Evolutionary conservation across 2,113 vertebrate genomes (phyloP).

Genomic region (Osmerus eperlanus): DNA sequence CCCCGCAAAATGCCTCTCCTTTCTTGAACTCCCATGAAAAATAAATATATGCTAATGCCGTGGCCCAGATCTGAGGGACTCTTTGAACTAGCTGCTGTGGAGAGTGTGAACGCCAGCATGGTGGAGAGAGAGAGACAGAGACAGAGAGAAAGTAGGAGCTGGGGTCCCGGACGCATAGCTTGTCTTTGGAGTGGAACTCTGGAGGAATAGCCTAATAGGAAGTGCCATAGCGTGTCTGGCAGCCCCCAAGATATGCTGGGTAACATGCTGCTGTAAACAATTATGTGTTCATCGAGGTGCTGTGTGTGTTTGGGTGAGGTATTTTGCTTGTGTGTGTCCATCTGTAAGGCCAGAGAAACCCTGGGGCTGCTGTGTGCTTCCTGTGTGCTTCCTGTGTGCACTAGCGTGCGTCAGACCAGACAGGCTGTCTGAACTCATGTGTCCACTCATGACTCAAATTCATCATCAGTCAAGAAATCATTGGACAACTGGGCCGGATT

Average conservation of each 20-base stretch:
- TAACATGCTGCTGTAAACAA: background rate
- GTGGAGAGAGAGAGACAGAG: background rate
- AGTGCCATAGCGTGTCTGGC: background rate
- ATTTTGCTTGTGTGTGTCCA: background rate
- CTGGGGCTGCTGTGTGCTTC: background rate
- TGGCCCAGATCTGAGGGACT: conserved; percentile 8
- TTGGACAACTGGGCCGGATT: too few relatives aligned
- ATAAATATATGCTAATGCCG: conserved; percentile 17
- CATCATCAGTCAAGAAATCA: too few relatives aligned
- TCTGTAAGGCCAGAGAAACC: background rate
- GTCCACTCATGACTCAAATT: too few relatives aligned
- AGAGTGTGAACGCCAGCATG: background rate
- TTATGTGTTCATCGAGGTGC: background rate
- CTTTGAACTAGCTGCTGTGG: conserved; percentile 1
- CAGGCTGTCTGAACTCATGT: too few relatives aligned
- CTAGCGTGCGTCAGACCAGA: background rate
- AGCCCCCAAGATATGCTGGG: background rate
- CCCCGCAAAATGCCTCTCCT: background rate
- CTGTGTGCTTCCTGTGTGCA: background rate
- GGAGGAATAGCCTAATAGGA: conserved; percentile 12
- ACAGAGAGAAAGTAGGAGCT: background rate
- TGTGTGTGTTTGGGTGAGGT: background rate
- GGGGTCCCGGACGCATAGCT: background rate
- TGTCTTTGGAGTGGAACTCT: background rate
- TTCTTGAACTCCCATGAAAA: background rate